Evolutionary conservation across 2,797 vertebrate species (phyloP).

Genomic region (Karalla daura): DNA sequence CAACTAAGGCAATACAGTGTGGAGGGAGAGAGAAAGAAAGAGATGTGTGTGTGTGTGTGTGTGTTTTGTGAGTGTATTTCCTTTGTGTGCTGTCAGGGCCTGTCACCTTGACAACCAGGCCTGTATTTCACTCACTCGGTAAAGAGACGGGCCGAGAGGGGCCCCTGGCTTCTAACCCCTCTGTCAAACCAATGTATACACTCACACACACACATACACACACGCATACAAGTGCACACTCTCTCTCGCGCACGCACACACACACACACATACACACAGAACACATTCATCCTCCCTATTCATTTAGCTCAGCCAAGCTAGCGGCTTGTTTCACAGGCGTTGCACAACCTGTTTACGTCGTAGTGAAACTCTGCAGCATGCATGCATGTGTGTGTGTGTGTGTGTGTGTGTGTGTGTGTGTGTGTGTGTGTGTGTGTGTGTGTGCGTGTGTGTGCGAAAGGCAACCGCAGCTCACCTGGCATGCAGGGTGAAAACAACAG

Average conservation of each 20-base stretch:
- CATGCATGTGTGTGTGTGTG: not conserved
- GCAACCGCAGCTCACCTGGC: conserved; percentile 38
- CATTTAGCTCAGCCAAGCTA: conserved; percentile 32
- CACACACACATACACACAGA: conserved; percentile 48
- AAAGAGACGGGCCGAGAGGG: conserved; percentile 59
- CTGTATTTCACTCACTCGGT: conserved; percentile 72
- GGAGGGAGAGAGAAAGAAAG: conserved; percentile 10
- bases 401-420: too few species aligned
- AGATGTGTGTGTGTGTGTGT: conserved; percentile 24
- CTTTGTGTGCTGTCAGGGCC: conserved; percentile 66
- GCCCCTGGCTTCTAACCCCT: conserved; percentile 71
- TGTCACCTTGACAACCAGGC: conserved; percentile 74
- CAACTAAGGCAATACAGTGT: not conserved
- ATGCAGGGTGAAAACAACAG: conserved; percentile 42
- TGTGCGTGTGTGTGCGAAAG: not conserved
- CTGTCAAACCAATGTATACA: conserved; percentile 47
- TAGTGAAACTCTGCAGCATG: conserved; percentile 24
- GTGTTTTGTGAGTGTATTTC: conserved; percentile 62
- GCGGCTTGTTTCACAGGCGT: conserved; percentile 42
- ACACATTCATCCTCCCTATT: conserved; percentile 53
- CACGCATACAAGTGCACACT: conserved; percentile 16
- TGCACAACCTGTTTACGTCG: conserved; percentile 52
- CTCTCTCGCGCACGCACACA: not conserved
- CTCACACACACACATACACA: conserved; percentile 3
- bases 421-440: too few species aligned